These are phyloP conservation scores for Drosophila melanocephala DNA, from an alignment of 2,888 invertebrate species.

Conservation along the genomic window DNA sequence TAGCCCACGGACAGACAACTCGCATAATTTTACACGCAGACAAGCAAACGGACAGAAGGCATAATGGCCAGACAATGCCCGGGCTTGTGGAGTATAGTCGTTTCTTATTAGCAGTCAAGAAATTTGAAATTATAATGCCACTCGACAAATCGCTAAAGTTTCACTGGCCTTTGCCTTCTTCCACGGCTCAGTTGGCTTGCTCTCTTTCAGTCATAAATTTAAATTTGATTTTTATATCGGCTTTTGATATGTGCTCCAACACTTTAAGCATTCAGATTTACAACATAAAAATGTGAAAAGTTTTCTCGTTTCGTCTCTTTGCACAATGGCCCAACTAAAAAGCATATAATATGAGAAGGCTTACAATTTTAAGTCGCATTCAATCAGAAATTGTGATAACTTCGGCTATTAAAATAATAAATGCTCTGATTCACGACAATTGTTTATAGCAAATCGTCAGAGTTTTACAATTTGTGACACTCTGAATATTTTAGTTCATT, in stretches of 20 bases:
- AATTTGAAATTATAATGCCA: conserved; percentile 74
- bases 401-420: conserved; percentile 42
- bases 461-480: not conserved
- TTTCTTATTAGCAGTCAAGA: conserved; percentile 64
- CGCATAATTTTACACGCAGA: conserved; percentile 71
- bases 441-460: not conserved
- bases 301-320: conserved; percentile 39
- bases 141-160: conserved; percentile 70
- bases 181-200: conserved; percentile 47
- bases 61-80: conserved; percentile 22
- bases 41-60: conserved; percentile 38
- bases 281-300: conserved; percentile 37
- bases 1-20: conserved; percentile 73
- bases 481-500: not conserved
- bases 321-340: conserved; percentile 41
- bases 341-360: conserved; percentile 23
- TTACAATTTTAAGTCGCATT: conserved; percentile 36
- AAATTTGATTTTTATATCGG: conserved; percentile 69
- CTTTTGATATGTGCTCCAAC: conserved; percentile 63
- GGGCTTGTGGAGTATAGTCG: conserved; percentile 12
- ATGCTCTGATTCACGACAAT: not conserved
- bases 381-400: conserved; percentile 50
- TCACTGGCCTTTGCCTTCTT: conserved; percentile 40
- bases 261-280: conserved; percentile 43
- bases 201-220: conserved; percentile 61